Base-by-base conservation (phyloP, 2,113 vertebrate genomes). In the Melierax canorus region DNA sequence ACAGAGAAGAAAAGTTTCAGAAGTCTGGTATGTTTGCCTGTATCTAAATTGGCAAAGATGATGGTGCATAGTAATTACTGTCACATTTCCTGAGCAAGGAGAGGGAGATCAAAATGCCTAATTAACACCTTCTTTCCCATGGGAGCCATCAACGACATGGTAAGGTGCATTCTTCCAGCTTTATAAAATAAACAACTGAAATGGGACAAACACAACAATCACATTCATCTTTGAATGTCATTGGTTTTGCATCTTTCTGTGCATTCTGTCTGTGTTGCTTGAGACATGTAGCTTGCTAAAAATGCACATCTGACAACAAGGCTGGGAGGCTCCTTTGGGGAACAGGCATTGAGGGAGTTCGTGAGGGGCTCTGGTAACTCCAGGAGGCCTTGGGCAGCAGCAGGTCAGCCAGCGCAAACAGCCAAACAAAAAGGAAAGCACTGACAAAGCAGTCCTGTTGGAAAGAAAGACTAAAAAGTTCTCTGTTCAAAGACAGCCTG, bases 71-170 rank as follows among this genome's bases (percentile, higher is more conserved):
- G 75, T 90, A 96, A 97, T 97, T 97, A 86, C 63, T 81, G 90
- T 89, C 91, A 95, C 21, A 66, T 88, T 83, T 92, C 83, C 72
- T 58, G 41, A 66, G 59, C 48, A 55, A 85, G 90, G 43, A 38
- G 41, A 93, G 32, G 27, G 64, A 94, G 72, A 92, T 60, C 66
- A 90, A 91, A 80, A 92, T 74, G 64, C 48, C 84, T 92, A 86
- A 93, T 97, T 96, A 97, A 92, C 89, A 88, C 72, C 62, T 88
- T 21, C 91, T 74, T 82, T 91, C 92, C 63, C 56, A 86, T 4
- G 38, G 80, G 88, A 93, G 78, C 79, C 83, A 87, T 62, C 84
- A 78, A 32, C 30, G 78, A 92, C 89, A 86, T 2, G 10, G 43
- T 48, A 86, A 88, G 84, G 48, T 32, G 36, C 32, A 69, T 92